Conservation (phyloP, 2,888 invertebrate genomes). For the Melolontha melolontha region DNA sequence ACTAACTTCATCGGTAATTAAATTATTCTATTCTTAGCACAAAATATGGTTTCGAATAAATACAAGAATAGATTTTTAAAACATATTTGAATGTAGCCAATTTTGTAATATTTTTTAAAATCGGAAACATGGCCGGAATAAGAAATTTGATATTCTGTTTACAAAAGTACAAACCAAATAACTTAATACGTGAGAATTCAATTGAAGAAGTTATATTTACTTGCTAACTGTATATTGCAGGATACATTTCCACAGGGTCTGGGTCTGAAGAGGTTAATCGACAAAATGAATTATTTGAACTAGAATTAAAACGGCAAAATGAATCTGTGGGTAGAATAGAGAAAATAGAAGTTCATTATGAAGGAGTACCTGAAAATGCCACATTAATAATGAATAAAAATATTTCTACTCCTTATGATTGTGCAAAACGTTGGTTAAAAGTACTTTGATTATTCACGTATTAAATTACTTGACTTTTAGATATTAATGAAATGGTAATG, state of each 20-base stretch:
- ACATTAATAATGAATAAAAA: conserved; percentile 90
- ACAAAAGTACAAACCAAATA: conserved; percentile 14
- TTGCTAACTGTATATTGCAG: neutral
- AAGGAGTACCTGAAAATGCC: conserved; percentile 79
- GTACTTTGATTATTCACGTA: conserved; percentile 7
- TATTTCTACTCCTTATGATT: conserved; percentile 92
- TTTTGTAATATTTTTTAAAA: neutral
- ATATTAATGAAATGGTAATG: conserved; percentile 79
- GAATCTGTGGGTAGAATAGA: conserved; percentile 85
- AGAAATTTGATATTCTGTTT: conserved; percentile 18
- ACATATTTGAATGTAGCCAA: no score
- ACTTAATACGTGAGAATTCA: conserved; percentile 11
- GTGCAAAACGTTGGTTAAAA: conserved; percentile 81
- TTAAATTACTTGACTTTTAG: conserved; percentile 66
- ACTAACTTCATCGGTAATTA: no score
- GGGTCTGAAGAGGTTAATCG: conserved; percentile 65
- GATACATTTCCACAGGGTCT: conserved; percentile 3
- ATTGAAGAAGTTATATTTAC: neutral
- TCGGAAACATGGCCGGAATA: conserved; percentile 17
- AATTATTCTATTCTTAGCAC: no score
- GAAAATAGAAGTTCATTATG: conserved; percentile 88
- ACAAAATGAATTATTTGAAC: conserved; percentile 79
- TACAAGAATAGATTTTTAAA: no score
- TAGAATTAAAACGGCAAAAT: conserved; percentile 81
- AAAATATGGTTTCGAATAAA: no score